phyloP scores from a whole-genome alignment of 2,797 vertebrate species.

The Thunnus albacares region DNA sequence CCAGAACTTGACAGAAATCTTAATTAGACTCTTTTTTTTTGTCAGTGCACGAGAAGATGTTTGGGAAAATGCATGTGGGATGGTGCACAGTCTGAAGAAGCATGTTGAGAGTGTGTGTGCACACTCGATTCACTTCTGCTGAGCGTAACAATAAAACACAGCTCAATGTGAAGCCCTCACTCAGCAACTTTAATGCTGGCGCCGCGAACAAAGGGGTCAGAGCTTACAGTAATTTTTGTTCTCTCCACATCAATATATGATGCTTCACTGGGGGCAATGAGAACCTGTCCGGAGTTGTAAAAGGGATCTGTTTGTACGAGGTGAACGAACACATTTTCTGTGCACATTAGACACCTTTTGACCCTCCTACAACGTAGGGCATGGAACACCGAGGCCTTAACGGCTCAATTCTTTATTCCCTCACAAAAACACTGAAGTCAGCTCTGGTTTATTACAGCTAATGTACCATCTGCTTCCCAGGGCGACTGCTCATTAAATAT shows the following conservation, averaged over 20 bases:
- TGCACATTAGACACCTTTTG: slow-evolving; percentile 52
- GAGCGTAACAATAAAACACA: slow-evolving; percentile 73
- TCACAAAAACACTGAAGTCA: slow-evolving; percentile 72
- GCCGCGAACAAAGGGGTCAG: slow-evolving; percentile 75
- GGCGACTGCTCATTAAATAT: slow-evolving; percentile 82
- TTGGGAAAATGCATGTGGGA: neutral
- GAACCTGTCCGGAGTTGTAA: slow-evolving; percentile 65
- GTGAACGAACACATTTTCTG: slow-evolving; percentile 32
- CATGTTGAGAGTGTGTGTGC: slow-evolving; percentile 18
- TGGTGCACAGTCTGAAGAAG: neutral
- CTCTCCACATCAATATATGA: slow-evolving; percentile 75
- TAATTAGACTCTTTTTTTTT: neutral
- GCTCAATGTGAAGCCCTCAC: slow-evolving; percentile 76
- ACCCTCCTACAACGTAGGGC: slow-evolving; percentile 31
- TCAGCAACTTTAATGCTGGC: slow-evolving; percentile 84
- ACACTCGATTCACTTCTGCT: slow-evolving; percentile 68
- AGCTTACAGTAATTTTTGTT: slow-evolving; percentile 77
- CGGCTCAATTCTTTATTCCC: slow-evolving; percentile 51
- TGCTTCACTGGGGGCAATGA: slow-evolving; percentile 63
- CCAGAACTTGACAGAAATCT: slow-evolving; percentile 15
- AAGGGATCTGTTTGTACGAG: slow-evolving; percentile 51
- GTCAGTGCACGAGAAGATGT: neutral
- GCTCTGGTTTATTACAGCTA: slow-evolving; percentile 81
- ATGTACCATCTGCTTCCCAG: slow-evolving; percentile 83
- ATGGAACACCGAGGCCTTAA: slow-evolving; percentile 29